Percentiles rank a stretch among this genome's conserved stretches.
Evolutionary conservation across 2,797 vertebrate species (phyloP).

Genomic region (Spizella passerina): DNA sequence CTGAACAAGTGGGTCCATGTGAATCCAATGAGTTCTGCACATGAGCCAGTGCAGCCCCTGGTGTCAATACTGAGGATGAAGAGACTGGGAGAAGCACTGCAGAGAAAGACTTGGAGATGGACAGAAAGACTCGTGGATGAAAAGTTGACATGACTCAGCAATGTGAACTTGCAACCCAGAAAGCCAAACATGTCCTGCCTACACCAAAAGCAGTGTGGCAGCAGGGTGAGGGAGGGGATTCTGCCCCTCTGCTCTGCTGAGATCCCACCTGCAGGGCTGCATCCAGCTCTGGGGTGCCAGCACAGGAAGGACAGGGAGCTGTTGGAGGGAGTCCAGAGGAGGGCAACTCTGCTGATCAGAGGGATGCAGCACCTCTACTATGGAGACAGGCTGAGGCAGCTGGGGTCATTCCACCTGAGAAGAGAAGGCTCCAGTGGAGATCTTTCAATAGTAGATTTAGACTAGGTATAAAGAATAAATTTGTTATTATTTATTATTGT

Average conservation of each 20-base stretch:
- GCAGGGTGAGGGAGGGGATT: fast-evolving
- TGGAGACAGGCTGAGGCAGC: not conserved
- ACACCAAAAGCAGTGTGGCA: fast-evolving
- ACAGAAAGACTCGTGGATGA: not conserved
- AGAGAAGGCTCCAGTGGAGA: not conserved
- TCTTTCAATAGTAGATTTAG: not conserved
- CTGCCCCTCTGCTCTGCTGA: not conserved
- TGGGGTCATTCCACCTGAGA: not conserved
- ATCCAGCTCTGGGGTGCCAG: not conserved
- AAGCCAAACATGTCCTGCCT: not conserved
- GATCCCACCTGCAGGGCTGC: not conserved
- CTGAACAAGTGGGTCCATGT: not conserved
- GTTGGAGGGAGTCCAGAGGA: not conserved
- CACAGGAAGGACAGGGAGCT: not conserved
- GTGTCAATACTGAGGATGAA: not conserved
- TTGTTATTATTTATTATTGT: not conserved
- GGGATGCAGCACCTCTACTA: not conserved
- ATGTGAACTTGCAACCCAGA: not conserved
- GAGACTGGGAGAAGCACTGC: not conserved
- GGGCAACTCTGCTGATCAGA: not conserved
- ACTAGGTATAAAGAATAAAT: not conserved
- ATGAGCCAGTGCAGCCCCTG: not conserved
- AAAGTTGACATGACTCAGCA: not conserved
- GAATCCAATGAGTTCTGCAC: not conserved
- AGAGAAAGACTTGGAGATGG: not conserved